phyloP scores from a whole-genome alignment of 1,140 invertebrate genomes.

The Periplaneta americana region DNA sequence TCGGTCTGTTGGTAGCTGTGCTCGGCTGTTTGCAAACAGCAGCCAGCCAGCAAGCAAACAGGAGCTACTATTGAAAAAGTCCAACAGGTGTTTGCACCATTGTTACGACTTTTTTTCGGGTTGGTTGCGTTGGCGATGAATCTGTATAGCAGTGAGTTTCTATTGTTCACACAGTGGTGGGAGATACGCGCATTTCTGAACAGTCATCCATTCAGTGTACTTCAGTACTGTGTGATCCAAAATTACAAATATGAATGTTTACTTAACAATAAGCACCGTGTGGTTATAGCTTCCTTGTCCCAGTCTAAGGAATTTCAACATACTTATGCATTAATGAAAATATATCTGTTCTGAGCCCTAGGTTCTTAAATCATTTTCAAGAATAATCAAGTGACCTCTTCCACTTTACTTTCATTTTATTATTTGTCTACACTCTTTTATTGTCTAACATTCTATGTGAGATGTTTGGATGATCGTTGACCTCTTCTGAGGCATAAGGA shows the following conservation, averaged over 20 bases:
- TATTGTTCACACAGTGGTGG: background rate
- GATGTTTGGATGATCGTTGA: too few relatives aligned
- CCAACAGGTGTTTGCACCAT: background rate
- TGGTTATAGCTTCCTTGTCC: too few relatives aligned
- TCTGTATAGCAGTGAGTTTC: background rate
- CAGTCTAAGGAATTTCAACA: too few relatives aligned
- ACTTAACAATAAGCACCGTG: too few relatives aligned
- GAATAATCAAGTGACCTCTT: too few relatives aligned
- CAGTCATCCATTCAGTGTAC: background rate
- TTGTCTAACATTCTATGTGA: too few relatives aligned
- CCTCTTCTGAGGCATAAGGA: too few relatives aligned
- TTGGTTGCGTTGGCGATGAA: background rate
- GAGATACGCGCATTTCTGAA: background rate
- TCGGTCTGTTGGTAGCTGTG: background rate
- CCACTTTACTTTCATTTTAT: too few relatives aligned
- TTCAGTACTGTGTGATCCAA: background rate
- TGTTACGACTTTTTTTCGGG: background rate
- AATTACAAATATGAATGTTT: background rate
- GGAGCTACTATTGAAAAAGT: background rate
- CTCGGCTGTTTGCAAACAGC: background rate
- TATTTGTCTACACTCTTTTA: too few relatives aligned
- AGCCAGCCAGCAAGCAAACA: background rate
- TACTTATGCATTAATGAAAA: too few relatives aligned
- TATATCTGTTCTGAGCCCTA: too few relatives aligned
- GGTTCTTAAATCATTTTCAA: too few relatives aligned